These are phyloP conservation scores for Nasonia vitripennis DNA, from an alignment of 1,140 invertebrate species.

Conservation along the genomic window DNA sequence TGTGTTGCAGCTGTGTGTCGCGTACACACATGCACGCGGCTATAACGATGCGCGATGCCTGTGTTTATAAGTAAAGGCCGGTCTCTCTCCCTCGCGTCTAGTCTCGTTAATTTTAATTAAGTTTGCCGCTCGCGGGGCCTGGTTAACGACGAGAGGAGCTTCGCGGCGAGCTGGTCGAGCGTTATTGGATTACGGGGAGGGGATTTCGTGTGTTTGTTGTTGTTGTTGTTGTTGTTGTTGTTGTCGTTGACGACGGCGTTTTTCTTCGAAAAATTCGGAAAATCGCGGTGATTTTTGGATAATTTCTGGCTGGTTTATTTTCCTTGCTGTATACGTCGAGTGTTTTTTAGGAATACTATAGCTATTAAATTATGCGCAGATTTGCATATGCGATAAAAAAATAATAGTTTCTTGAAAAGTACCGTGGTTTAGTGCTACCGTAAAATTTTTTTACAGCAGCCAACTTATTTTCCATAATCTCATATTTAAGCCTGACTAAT, in stretches of 20 bases:
- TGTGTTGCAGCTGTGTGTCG: neutral
- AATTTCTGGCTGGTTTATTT: no score
- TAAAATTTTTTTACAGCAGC: no score
- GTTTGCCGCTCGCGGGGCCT: constrained; percentile 18
- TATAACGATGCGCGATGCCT: neutral
- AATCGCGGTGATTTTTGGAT: no score
- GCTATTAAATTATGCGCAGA: no score
- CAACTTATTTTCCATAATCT: no score
- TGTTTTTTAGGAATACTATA: no score
- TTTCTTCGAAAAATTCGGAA: no score
- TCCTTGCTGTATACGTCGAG: no score
- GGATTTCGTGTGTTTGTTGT: neutral
- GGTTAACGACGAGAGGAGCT: neutral
- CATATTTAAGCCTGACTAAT: no score
- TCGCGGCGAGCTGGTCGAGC: neutral
- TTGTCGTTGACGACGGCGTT: neutral
- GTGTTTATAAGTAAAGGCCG: neutral
- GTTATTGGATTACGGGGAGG: constrained; percentile 9
- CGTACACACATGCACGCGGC: neutral
- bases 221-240: neutral
- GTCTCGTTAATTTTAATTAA: constrained; percentile 47
- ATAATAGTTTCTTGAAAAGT: no score
- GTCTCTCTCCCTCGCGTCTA: neutral
- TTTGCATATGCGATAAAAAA: no score
- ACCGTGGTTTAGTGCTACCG: no score